Conservation (phyloP, 2,888 invertebrate genomes). For the Drosophila limbata region DNA sequence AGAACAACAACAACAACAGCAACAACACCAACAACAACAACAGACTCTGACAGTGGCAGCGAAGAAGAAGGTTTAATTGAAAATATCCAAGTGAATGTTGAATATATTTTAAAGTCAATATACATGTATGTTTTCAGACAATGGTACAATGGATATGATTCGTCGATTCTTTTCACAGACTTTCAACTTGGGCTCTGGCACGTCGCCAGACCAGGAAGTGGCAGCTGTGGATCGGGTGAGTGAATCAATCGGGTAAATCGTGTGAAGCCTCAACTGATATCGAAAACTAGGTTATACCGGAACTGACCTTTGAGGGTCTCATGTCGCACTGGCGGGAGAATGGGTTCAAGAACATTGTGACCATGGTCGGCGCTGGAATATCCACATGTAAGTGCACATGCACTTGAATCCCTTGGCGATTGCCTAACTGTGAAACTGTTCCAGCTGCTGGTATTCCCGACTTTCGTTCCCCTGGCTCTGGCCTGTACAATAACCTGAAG, state of each 20-base stretch:
- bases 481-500: conserved; percentile 95
- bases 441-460: conserved; percentile 93
- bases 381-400: conserved; percentile 95
- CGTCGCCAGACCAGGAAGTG: conserved; percentile 49
- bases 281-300: conserved; percentile 87
- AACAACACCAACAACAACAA: background rate
- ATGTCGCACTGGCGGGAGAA: conserved; percentile 91
- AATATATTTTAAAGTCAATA: conserved; percentile 4
- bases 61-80: conserved; percentile 33
- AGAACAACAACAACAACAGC: conserved; percentile 9
- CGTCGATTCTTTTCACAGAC: conserved; percentile 89
- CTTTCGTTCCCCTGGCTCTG: conserved; percentile 96
- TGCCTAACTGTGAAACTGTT: background rate
- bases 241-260: background rate
- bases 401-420: too few relatives aligned
- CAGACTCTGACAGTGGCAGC: conserved; percentile 35
- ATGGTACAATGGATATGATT: conserved; percentile 88
- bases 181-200: conserved; percentile 86
- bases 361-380: conserved; percentile 98
- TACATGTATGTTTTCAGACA: conserved; percentile 48
- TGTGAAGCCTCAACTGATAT: background rate
- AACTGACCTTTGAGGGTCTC: conserved; percentile 91
- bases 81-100: conserved; percentile 12
- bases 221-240: conserved; percentile 60
- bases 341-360: conserved; percentile 93